Base-by-base conservation (phyloP, 2,888 invertebrate genomes). In the Mongoloraphidia duomilia region DNA sequence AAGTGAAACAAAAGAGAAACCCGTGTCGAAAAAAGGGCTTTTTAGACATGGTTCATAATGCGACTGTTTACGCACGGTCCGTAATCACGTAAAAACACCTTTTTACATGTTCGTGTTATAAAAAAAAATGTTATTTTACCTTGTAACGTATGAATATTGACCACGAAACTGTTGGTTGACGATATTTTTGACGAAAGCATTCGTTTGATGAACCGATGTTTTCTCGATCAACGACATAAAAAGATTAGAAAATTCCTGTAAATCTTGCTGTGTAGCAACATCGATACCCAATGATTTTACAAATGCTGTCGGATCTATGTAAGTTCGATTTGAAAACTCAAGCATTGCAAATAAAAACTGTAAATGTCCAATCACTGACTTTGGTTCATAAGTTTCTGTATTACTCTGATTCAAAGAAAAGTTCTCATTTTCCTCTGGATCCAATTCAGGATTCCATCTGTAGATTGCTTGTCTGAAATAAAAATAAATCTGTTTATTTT, bases 201-300 rank as follows among this genome's bases (percentile, higher is more conserved):
- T 57, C 1, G 54, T 54, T 38, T 68, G 65, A 44, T 55, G 12
- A 42, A 26, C 8, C 33, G 76, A 58, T 50, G 70, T 69, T 44
- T 70, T 70, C 61, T 77, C 77, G 14, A 78, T 65, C 45, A 75
- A 66, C 42, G 72, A 71, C 47, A 78, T 67, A 55, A 79, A 73
- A 33, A 79, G 65, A 60, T 78, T 78, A 10, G 76, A 75, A 64
- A 79, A 79, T 61, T 80, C 79, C 62, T 79, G 78, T 35, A 78
- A 78, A 65, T 80, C 79, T 66, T 78, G 78, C 54, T 79, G 79
- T 36, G 72, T 71, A 38, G 69, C 69, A 14, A 75, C 72, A 58
- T 79, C 75, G 45, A 80, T 61, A 6, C 74, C 71, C 8, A 79
- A 62, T 42, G 73, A 70, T 35, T 70, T 65, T 3, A 79, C 74